Evolutionary conservation across 2,888 invertebrate species (phyloP), one percentile per base, ranked within the genome.

Genomic region (Cyclophora albipunctata): DNA sequence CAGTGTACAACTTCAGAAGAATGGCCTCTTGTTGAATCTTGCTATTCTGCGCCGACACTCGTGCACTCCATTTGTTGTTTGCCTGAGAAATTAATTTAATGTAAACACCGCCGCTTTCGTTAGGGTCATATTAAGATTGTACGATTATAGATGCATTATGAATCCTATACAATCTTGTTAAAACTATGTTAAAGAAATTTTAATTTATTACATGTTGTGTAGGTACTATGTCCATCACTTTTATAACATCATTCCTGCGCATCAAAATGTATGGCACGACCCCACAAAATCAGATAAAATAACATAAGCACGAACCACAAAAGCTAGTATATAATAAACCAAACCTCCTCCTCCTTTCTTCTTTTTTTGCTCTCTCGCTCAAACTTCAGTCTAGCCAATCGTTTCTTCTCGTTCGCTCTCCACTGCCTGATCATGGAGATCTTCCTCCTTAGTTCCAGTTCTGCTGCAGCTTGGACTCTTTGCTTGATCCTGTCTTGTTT

Each of bases 371-470:
- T 55, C 34, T 84, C 81, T 47, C 69, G 67, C n/a, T 86, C 85
- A 3, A 71, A 69, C 55, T 75, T 78, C 4, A 85, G 46, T 42
- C 86, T 62, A 43, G 73, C 73, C 45, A 81, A 5, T 5, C 88
- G 63, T 42, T 84, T 84, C 71, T 70, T 83, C 67, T 88, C 88
- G 46, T 86, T 85, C 7, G 66, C 45, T 34, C 87, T 66, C 88
- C 88, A 88, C 57, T 75, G 77, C 2, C 87, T 71, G 47, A 88
- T 70, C 88, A 86, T 85, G 1, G 81, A 83, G 50, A 88, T 88
- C 62, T 86, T 87, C 37, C 88, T 64, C 5, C 85, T 62, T 2
- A 87, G 65, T 54, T 88, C 88, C 75, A 88, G 72, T 55, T 88
- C 88, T 0, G 78, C 81, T 0, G 88, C 88, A 0, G 85, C 82